Evolutionary conservation across 2,797 vertebrate species (phyloP), one percentile per base, ranked within the genome.

Genomic region (Danio tinwini): DNA sequence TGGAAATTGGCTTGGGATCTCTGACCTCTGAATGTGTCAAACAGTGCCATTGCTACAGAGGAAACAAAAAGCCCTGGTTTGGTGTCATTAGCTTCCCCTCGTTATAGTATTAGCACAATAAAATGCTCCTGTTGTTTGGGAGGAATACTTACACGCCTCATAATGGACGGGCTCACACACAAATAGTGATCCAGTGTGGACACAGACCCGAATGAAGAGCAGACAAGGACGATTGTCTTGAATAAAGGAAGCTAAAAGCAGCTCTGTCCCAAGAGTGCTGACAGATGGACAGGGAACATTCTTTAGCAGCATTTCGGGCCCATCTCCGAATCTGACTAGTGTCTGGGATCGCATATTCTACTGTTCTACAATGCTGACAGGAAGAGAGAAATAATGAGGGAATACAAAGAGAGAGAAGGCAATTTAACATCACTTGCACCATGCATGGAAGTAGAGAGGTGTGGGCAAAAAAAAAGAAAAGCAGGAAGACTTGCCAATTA

Each of bases 381-480:
- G 83, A 88, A 86, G 61, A 72, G 87, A 58, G 74, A 61, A 67
- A 62, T 86, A 86, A 88, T 85, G 89, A 69, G 76, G 86, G 79
- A 44, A 86, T 61, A 61, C 45, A 79, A 71, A 72, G 29, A 17
- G 50, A 84, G 58, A 70, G 82, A 86, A 88, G 86, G 84, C 86
- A 92, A 91, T 91, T 91, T 92, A 88, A 84, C 64, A 55, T 73
- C 82, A 86, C 89, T 91, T 87, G 88, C 86, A 85, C 85, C 74
- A 81, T 86, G 87, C 78, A 82, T 80, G 83, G 81, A 77, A 64
- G 49, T 73, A 74, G 67, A 64, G 65, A 81, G 75, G 80, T 81
- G 68, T 71, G 63, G 74, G 64, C 47, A 62, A 74, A 29, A 29
- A 29, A 29, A 29, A 29, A 29, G 68, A 76, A 82, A 63, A 75